Evolutionary conservation across 2,113 vertebrate genomes (phyloP), one percentile per base, ranked within the genome.

Genomic region (Zosterops japonicus): DNA sequence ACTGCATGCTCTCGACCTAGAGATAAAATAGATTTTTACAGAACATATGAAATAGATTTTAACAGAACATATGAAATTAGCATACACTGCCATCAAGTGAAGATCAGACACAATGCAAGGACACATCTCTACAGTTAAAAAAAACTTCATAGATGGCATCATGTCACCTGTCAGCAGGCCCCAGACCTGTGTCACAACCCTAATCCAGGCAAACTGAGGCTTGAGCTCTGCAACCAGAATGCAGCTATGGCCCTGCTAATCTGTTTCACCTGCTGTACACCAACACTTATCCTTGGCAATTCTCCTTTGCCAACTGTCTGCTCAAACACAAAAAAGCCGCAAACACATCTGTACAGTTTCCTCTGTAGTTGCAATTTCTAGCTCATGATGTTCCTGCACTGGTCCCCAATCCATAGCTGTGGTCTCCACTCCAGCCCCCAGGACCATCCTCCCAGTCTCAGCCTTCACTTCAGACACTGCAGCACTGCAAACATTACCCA

Each of bases 251-350:
- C 36, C 49, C n/a, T 23, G 39, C 69, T 50, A 2, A 46, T 14
- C 41, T 33, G 11, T 29, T 42, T 42, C 39, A 31, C 8, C 29
- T 47, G n/a, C 23, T 1, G 0, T 0, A 13, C 42, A 18, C 25
- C 47, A 61, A 5, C 3, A 1, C 15, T 23, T 15, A 7, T 4
- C 5, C 39, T n/a, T 9, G 22, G 27, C 1, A 3, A 36, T 21
- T 60, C 35, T 23, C 44, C 39, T 63, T 31, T 11, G 17, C 4
- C 5, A 4, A 1, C 35, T 10, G 16, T 44, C 56, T 47, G 60
- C 71, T 75, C 56, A 11, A 21, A 20, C 42, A 59, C 44, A 50
- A 14, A 36, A 13, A 3, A 1, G 18, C 70, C 47, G 60, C 65
- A 46, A 46, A 39, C 33, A 20, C n/a, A 31, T 18, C 60, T n/a